Conservation (phyloP, 2,797 vertebrate genomes). For the Coilia nasus region DNA sequence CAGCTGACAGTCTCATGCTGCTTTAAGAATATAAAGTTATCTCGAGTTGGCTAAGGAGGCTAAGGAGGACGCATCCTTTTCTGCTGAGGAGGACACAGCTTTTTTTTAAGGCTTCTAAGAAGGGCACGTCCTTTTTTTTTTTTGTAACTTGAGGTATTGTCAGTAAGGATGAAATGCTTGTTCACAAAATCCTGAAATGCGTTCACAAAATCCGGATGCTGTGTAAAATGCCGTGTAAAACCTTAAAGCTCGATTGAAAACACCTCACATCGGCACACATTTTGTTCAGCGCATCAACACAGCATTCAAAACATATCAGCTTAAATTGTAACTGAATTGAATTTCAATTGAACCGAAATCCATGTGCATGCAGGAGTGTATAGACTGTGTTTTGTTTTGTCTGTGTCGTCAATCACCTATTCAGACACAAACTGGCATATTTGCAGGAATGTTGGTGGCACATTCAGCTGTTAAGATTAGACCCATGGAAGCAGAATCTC, state of each 20-base stretch:
- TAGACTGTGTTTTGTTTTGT: not conserved
- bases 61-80: too few species aligned
- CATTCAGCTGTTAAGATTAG: slow-evolving; percentile 19
- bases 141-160: not conserved
- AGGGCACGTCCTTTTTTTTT: not conserved
- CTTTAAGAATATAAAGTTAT: too few species aligned
- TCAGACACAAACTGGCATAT: slow-evolving; percentile 14
- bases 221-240: not conserved
- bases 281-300: too few species aligned
- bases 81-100: too few species aligned
- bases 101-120: not conserved
- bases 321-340: slow-evolving; percentile 5
- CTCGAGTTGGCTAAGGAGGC: too few species aligned
- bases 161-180: not conserved
- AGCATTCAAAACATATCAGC: not conserved
- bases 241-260: not conserved
- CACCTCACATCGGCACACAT: not conserved
- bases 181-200: not conserved
- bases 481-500: not conserved
- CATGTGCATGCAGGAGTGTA: not conserved
- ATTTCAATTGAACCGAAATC: too few species aligned
- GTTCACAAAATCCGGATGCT: not conserved
- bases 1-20: too few species aligned
- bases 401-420: not conserved
- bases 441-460: not conserved